A percentile compares a stretch with the other conserved stretches of the same genome.
These are phyloP conservation scores for Carabus problematicus DNA, from an alignment of 2,888 invertebrate genomes.

Conservation along the genomic window DNA sequence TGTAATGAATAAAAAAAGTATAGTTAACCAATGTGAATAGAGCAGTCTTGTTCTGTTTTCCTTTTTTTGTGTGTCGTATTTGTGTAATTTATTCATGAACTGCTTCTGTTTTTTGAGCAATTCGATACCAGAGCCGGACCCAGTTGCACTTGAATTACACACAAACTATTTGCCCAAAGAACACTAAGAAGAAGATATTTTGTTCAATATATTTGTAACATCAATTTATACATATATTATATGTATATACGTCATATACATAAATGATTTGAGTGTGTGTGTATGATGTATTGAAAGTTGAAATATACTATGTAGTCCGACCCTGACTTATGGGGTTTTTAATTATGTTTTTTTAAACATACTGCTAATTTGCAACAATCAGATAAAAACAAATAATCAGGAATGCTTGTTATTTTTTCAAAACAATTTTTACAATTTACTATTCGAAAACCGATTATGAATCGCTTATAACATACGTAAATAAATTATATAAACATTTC, in stretches of 20 bases:
- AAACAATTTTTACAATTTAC: conserved; percentile 25
- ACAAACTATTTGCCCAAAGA: neutral
- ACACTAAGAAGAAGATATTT: too few species aligned
- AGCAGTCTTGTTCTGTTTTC: conserved; percentile 38
- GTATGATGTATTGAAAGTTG: neutral
- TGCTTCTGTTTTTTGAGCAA: conserved; percentile 35
- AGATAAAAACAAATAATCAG: conserved; percentile 20
- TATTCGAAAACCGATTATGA: conserved; percentile 9
- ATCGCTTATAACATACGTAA: conserved; percentile 29
- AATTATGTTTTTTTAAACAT: conserved; percentile 24
- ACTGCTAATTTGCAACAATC: conserved; percentile 27
- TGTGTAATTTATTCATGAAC: conserved; percentile 16
- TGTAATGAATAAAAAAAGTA: conserved; percentile 38
- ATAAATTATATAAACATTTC: conserved; percentile 37
- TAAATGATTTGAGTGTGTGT: neutral
- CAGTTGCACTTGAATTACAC: neutral
- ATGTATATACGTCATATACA: conserved; percentile 1
- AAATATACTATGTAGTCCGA: conserved; percentile 23
- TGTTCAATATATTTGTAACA: too few species aligned
- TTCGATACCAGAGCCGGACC: conserved; percentile 35
- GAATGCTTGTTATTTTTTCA: conserved; percentile 27
- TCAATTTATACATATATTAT: neutral
- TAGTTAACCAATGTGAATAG: conserved; percentile 34
- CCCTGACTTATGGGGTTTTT: conserved; percentile 33
- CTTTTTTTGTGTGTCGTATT: conserved; percentile 26